Evolutionary conservation across 2,797 vertebrate species (phyloP).

Genomic region (Pantherophis vulpinus): DNA sequence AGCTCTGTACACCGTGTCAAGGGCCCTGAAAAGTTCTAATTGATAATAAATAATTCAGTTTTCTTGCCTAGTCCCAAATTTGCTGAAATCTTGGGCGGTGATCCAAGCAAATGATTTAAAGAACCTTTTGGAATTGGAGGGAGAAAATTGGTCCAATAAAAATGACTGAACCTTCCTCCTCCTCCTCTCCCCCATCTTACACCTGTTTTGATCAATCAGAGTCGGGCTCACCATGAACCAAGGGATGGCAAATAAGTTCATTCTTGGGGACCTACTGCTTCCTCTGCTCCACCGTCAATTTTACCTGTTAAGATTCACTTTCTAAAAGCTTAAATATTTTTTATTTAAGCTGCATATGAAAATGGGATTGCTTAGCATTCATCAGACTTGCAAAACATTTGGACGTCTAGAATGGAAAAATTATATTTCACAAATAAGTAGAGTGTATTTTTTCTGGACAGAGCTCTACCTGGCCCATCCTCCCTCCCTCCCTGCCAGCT

Average conservation of each 20-base stretch:
- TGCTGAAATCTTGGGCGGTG: slow-evolving; percentile 60
- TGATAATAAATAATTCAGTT: slow-evolving; percentile 73
- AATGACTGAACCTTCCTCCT: slow-evolving; percentile 42
- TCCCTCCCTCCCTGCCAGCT: not conserved
- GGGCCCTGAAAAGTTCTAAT: slow-evolving; percentile 68
- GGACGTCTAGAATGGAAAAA: not conserved
- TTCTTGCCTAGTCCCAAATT: slow-evolving; percentile 60
- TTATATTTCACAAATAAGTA: not conserved
- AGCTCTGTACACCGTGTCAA: slow-evolving; percentile 58
- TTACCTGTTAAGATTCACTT: not conserved
- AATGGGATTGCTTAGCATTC: not conserved
- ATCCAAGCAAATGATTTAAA: slow-evolving; percentile 64
- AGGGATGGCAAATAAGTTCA: not conserved
- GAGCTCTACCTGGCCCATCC: not conserved
- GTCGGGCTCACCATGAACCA: not conserved
- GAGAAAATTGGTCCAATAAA: slow-evolving; percentile 61
- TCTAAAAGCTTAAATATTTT: not conserved
- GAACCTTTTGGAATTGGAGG: not conserved
- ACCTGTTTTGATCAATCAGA: not conserved
- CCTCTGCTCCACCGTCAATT: not conserved
- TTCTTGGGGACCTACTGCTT: not conserved
- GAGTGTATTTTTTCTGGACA: not conserved
- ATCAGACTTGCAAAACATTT: not conserved
- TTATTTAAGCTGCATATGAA: not conserved
- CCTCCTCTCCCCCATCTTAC: slow-evolving; percentile 37